A percentile compares a stretch with the other conserved stretches of the same genome.
These are phyloP conservation scores for Mercenaria mercenaria DNA, from an alignment of 1,140 invertebrate genomes.

Conservation along the genomic window DNA sequence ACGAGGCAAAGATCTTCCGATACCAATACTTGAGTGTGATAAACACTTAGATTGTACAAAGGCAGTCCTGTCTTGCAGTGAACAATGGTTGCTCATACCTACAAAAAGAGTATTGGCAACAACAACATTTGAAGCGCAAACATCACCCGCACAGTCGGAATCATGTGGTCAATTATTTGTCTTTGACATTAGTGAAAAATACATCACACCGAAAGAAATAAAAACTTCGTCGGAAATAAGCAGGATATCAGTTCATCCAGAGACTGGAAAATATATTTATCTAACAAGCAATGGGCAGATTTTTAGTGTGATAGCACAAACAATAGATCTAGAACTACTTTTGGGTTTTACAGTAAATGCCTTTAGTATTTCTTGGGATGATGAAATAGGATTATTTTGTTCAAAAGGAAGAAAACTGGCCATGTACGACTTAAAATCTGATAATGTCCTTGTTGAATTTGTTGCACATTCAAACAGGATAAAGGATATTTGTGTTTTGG, in stretches of 20 bases:
- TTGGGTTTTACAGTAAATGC: not conserved
- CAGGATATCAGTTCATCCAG: not conserved
- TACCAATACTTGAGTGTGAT: not conserved
- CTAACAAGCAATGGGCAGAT: not conserved
- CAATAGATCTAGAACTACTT: not conserved
- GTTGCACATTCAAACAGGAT: constrained; percentile 56
- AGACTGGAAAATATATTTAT: not conserved
- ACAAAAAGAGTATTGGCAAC: not conserved
- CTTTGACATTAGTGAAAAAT: not conserved
- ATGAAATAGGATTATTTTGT: constrained; percentile 68
- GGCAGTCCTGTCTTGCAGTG: not conserved
- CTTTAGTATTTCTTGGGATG: constrained; percentile 69
- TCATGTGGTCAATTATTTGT: not conserved
- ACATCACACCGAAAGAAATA: not conserved
- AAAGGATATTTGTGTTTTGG: constrained; percentile 51
- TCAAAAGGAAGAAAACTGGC: constrained; percentile 66
- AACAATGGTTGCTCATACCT: not conserved
- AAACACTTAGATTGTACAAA: not conserved
- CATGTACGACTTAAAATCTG: constrained; percentile 66
- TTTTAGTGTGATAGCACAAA: not conserved
- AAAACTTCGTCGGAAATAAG: not conserved
- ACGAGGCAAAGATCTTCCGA: not conserved
- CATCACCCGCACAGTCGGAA: not conserved
- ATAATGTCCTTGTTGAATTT: constrained; percentile 49
- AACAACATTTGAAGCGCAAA: not conserved